Base-by-base conservation (phyloP, 2,113 vertebrate genomes). In the Malurus elegans region DNA sequence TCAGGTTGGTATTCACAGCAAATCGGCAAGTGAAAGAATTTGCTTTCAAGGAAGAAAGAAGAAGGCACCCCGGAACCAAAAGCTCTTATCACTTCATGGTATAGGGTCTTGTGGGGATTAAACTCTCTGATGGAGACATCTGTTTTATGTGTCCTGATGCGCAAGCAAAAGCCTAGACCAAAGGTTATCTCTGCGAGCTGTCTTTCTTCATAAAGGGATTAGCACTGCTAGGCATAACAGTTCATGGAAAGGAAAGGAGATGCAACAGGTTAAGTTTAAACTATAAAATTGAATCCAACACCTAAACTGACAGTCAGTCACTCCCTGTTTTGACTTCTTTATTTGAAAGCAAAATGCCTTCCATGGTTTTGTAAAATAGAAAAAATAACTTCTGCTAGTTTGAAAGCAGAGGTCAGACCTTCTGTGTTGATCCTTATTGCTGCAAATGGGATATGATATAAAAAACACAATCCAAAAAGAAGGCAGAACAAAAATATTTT, bases 141-240 rank as follows among this genome's bases (percentile, higher is more conserved):
- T 94, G 79, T 80, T 81, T 95, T 60, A 90, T 56, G 66, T 28
- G 64, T 42, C 67, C 48, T 92, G 94, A 92, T 2, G 0, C 23
- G 54, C 38, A 88, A 93, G 89, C 36, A 96, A 95, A 93, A 92
- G 69, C 66, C 23, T 36, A 70, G 57, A 84, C 40, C 48, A 51
- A 73, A 97, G 86, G 84, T 97, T 97, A 95, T 96, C 96, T 92
- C 90, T 65, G 5, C 6, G n/a, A 81, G 50, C 26, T 76, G 48
- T 81, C 93, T 80, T 38, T 57, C 70, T 91, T 97, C 88, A 88
- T 86, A 92, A 94, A 96, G 53, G 66, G 85, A 97, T 97, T 93
- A 95, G 87, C 5, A 32, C 18, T 83, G 53, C 67, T 80, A 79
- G 57, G 73, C 3, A 5, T 85, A 96, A 96, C n/a, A 23, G 6